Evolutionary conservation across 2,888 invertebrate species (phyloP).

Genomic region (Erebia epiphron): DNA sequence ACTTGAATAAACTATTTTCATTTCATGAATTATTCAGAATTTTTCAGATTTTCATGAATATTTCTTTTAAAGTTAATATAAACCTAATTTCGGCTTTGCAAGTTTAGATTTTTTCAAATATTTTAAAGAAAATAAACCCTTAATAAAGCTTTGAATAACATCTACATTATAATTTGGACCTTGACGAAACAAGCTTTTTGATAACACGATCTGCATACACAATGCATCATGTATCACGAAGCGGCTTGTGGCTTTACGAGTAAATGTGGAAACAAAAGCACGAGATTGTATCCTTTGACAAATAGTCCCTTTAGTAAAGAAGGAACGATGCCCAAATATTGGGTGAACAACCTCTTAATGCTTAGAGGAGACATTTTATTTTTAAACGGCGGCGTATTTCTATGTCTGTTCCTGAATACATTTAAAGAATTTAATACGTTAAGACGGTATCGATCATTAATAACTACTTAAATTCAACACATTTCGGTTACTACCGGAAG

Average conservation of each 20-base stretch:
- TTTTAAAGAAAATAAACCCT: not conserved
- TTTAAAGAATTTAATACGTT: constrained; percentile 31
- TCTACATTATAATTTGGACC: not conserved
- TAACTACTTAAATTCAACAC: not conserved
- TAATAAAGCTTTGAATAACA: not conserved
- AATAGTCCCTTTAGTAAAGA: constrained; percentile 66
- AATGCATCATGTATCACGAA: constrained; percentile 12
- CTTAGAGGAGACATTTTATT: constrained; percentile 79
- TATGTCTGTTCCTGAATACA: constrained; percentile 38
- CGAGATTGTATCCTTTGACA: constrained; percentile 68
- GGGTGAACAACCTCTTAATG: constrained; percentile 82
- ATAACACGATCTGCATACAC: constrained; percentile 13
- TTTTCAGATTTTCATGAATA: no score
- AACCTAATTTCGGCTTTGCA: no score
- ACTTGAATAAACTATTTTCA: no score
- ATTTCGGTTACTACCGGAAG: not conserved
- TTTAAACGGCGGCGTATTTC: constrained; percentile 63
- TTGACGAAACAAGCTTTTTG: not conserved
- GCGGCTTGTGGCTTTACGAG: constrained; percentile 33
- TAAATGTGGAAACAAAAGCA: constrained; percentile 53
- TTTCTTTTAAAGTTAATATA: no score
- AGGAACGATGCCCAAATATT: constrained; percentile 77
- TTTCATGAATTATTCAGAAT: no score
- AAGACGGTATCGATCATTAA: not conserved
- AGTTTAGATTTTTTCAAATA: no score